Evolutionary conservation across 2,888 invertebrate genomes (phyloP).

Genomic region (Pseudococcus jackbeardsleyi): DNA sequence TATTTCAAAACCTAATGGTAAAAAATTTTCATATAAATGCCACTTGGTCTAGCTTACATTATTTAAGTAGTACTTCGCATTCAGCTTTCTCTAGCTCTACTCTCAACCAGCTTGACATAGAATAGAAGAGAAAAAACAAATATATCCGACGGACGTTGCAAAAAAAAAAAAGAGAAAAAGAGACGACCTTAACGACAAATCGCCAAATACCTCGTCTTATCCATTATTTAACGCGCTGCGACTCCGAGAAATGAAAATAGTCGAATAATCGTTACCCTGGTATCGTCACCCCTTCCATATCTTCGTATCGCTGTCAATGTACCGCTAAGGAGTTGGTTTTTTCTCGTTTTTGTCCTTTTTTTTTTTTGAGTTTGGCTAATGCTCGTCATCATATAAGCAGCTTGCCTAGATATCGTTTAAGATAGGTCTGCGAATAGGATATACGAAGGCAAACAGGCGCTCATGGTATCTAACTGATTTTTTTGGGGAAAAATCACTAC

Average conservation of each 20-base stretch:
- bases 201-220: constrained; percentile 1
- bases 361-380: background rate
- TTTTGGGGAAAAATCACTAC: too few relatives aligned
- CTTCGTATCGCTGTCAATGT: background rate
- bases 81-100: background rate
- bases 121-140: background rate
- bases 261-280: constrained; percentile 8
- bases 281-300: background rate
- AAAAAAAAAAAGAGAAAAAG: background rate
- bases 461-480: too few relatives aligned
- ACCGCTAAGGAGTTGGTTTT: background rate
- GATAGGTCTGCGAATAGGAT: too few relatives aligned
- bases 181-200: background rate
- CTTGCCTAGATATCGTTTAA: too few relatives aligned
- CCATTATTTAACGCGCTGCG: background rate
- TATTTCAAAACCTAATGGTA: too few relatives aligned
- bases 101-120: background rate
- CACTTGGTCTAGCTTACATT: too few relatives aligned
- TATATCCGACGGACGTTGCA: background rate
- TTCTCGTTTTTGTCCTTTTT: background rate
- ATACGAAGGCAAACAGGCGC: too few relatives aligned
- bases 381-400: too few relatives aligned
- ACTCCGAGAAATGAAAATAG: constrained; percentile 5
- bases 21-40: too few relatives aligned
- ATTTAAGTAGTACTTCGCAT: too few relatives aligned